Percentiles rank a stretch among this genome's conserved stretches.
phyloP scores from a whole-genome alignment of 2,797 vertebrate species.

The Phaenicophaeus curvirostris region DNA sequence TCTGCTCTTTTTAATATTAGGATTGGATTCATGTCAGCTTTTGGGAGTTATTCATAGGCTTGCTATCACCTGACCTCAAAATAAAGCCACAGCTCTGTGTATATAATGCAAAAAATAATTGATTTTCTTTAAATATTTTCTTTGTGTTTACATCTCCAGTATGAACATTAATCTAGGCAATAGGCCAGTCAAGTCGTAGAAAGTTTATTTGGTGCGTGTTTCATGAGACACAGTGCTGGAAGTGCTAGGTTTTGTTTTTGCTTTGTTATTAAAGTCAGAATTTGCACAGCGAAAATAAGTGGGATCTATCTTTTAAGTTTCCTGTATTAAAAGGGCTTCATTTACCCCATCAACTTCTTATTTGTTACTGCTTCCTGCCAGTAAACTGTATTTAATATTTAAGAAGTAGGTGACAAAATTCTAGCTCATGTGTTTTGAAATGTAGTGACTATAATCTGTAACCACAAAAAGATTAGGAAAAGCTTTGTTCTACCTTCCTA shows the following conservation, averaged over 20 bases:
- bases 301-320: background rate
- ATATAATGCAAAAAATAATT: background rate
- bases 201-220: background rate
- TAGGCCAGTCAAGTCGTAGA: background rate
- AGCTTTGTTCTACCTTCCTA: background rate
- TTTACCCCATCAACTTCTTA: background rate
- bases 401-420: background rate
- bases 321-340: background rate
- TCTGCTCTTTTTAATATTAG: background rate
- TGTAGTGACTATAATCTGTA: background rate
- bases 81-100: background rate
- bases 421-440: background rate
- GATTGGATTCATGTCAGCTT: background rate
- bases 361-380: background rate
- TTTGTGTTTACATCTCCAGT: background rate
- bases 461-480: background rate
- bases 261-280: background rate
- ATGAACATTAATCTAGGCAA: background rate
- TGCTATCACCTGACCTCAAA: background rate
- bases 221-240: background rate
- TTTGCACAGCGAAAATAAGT: background rate
- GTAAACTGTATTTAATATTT: background rate
- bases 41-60: background rate
- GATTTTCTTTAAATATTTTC: background rate
- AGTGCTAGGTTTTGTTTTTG: background rate